Conservation (phyloP, 2,888 invertebrate species). For the Suillia variegata region DNA sequence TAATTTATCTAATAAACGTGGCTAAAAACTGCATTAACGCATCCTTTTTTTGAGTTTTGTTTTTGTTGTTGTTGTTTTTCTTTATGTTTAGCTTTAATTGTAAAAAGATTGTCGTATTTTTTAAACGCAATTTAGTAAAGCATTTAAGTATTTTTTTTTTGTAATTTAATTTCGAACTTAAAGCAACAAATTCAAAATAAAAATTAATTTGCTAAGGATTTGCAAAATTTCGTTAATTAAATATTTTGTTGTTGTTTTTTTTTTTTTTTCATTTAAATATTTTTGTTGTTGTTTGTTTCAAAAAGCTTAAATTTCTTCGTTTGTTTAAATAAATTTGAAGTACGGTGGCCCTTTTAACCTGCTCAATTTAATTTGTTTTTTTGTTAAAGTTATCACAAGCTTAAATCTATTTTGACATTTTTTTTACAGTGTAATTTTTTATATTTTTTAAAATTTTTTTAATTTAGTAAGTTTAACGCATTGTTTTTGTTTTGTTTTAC, state of each 20-base stretch:
- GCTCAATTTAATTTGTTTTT: conserved; percentile 35
- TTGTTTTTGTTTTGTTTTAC: too few relatives aligned
- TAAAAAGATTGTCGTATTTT: conserved; percentile 8
- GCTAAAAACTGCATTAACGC: too few relatives aligned
- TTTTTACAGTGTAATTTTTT: conserved; percentile 17
- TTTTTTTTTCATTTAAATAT: conserved; percentile 20
- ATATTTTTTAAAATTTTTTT: conserved; percentile 6
- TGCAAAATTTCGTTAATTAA: background rate
- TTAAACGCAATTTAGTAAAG: background rate
- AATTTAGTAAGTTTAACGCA: too few relatives aligned
- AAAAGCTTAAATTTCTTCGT: conserved; percentile 25
- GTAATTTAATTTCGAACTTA: conserved; percentile 10
- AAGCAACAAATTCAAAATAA: background rate
- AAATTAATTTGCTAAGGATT: background rate
- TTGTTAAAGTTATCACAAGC: conserved; percentile 35
- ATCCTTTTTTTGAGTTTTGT: too few relatives aligned
- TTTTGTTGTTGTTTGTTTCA: conserved; percentile 27
- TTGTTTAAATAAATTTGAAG: conserved; percentile 34
- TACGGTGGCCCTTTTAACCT: conserved; percentile 46
- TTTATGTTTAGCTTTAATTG: background rate
- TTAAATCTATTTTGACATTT: conserved; percentile 16
- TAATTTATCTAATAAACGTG: too few relatives aligned
- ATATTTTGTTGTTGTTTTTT: conserved; percentile 10
- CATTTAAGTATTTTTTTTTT: background rate
- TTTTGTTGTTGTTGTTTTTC: too few relatives aligned